Conservation (phyloP, 2,888 invertebrate genomes). For the Dyspetes luteomarginatus region DNA sequence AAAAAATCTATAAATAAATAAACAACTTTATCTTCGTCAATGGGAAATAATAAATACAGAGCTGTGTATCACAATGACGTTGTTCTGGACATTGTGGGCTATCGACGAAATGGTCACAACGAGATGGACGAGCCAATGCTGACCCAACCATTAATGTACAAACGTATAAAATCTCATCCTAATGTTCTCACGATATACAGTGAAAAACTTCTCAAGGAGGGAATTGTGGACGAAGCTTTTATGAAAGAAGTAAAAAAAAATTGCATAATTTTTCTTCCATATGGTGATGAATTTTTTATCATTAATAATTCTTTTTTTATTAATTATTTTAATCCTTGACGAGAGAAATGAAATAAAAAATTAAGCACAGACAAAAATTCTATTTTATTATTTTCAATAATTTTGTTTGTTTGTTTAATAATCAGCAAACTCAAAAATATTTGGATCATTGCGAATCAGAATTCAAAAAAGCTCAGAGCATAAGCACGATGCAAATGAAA, state of each 20-base stretch:
- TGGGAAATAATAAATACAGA: constrained; percentile 81
- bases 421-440: constrained; percentile 73
- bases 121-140: constrained; percentile 98
- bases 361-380: too few relatives aligned
- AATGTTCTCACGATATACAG: constrained; percentile 90
- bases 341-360: too few relatives aligned
- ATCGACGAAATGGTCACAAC: constrained; percentile 94
- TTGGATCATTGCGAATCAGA: constrained; percentile 85
- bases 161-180: constrained; percentile 88
- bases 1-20: not conserved
- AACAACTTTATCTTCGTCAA: not conserved
- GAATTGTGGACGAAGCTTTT: constrained; percentile 89
- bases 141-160: constrained; percentile 98
- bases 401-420: not conserved
- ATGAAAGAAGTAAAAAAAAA: constrained; percentile 84
- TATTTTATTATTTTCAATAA: too few relatives aligned
- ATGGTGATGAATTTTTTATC: not conserved
- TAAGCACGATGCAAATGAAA: constrained; percentile 88
- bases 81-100: constrained; percentile 92
- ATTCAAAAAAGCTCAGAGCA: constrained; percentile 88
- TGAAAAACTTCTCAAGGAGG: constrained; percentile 89
- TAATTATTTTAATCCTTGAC: constrained; percentile 11
- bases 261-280: not conserved
- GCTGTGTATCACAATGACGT: constrained; percentile 94
- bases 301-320: not conserved